Evolutionary conservation across 2,888 invertebrate genomes (phyloP).

Genomic region (Tetragonisca angustula): DNA sequence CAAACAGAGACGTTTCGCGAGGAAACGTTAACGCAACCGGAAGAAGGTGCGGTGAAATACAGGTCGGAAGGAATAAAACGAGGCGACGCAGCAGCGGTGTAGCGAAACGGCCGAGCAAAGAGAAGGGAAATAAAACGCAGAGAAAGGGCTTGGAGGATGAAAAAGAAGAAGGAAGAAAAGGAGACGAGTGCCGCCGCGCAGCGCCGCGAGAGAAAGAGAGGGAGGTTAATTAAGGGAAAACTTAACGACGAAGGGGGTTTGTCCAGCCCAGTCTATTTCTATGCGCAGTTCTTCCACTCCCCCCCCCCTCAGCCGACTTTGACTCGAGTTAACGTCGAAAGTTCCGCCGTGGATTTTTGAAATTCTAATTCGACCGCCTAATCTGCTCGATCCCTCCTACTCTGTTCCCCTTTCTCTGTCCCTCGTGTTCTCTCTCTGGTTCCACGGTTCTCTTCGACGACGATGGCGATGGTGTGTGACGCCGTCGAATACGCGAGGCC

Average conservation of each 20-base stretch:
- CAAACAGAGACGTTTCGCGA: slow-evolving; percentile 44
- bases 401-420: slow-evolving; percentile 11
- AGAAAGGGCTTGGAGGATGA: slow-evolving; percentile 2
- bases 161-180: slow-evolving; percentile 10
- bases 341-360: slow-evolving; percentile 72
- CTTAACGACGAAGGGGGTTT: slow-evolving; percentile 72
- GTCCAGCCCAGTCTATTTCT: slow-evolving; percentile 64
- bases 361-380: slow-evolving; percentile 74
- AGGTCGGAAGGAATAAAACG: slow-evolving; percentile 43
- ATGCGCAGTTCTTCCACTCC: slow-evolving; percentile 27
- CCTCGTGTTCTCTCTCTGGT: not conserved
- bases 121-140: not conserved
- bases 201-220: slow-evolving; percentile 3
- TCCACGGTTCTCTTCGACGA: not conserved
- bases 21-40: slow-evolving; percentile 58
- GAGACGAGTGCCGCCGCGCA: not conserved
- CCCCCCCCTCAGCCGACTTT: slow-evolving; percentile 53
- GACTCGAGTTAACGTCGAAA: slow-evolving; percentile 68
- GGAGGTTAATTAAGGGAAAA: slow-evolving; percentile 71
- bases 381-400: slow-evolving; percentile 46
- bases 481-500: slow-evolving; percentile 13
- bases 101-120: slow-evolving; percentile 3
- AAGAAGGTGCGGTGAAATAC: slow-evolving; percentile 53
- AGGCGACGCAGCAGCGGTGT: slow-evolving; percentile 7
- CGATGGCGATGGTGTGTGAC: slow-evolving; percentile 7